Evolutionary conservation across 1,140 invertebrate species (phyloP), one percentile per base, ranked within the genome.

Genomic region (Arion vulgaris): DNA sequence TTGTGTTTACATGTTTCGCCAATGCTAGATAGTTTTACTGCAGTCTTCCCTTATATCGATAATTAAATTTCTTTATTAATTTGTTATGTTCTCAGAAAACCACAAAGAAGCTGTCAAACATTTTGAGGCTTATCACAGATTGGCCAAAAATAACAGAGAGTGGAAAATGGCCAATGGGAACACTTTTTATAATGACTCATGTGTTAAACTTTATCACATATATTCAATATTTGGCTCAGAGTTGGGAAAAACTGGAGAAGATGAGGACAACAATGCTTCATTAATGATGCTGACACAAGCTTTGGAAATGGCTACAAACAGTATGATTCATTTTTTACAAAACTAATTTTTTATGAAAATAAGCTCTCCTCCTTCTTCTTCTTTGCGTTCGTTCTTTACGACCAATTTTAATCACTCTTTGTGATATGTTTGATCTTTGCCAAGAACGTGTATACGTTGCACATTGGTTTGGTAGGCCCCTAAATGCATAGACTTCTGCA

Each of bases 91-190:
- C 84, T 7, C 85, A 92, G 91, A 83, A 53, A 85, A 90, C 13
- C 85, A 85, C 69, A 86, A 87, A 57, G 85, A 87, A 66, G 89
- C 91, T 76, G 87, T 87, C 28, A 87, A 92, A 84, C 86, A 92
- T 83, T 91, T 91, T 87, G 91, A 92, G 81, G 84, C 82, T 0
- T 92, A 90, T 81, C 88, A 92, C 80, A 85, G 85, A 41, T 80
- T 92, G 68, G 84, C 89, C 7, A 66, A 85, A 66, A 84, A 87
- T 36, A 79, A 90, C 69, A 86, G 79, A 69, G 90, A 90, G 86
- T 82, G 81, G 81, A 32, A 82, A 15, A 85, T 81, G 23, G 83
- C 83, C 38, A 84, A 87, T 72, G 86, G 86, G 13, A 36, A 66
- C 26, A 84, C 85, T 51, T 88, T 88, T 71, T 87, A 88, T 76